These are phyloP conservation scores for Otocyon megalotis DNA, from an alignment of 2,113 vertebrate genomes.

Conservation along the genomic window DNA sequence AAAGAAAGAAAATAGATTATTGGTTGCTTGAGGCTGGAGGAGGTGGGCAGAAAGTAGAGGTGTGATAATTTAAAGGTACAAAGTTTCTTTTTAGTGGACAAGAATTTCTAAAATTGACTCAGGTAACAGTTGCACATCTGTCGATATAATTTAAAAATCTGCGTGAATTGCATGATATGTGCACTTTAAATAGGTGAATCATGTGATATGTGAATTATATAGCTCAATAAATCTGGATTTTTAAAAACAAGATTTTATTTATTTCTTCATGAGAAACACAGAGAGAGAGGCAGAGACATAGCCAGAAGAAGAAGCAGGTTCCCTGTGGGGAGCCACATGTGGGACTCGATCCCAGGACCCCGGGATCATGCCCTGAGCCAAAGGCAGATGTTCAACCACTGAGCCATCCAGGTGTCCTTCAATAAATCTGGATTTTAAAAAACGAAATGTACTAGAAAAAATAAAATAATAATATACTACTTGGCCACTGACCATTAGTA, in stretches of 20 bases:
- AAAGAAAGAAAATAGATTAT: not conserved
- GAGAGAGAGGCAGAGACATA: too few species aligned
- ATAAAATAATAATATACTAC: not conserved
- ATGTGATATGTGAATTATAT: not conserved
- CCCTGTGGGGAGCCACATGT: too few species aligned
- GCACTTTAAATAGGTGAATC: not conserved
- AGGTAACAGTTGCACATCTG: not conserved
- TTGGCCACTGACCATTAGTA: not conserved
- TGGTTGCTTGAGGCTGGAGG: not conserved
- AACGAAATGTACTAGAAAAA: not conserved
- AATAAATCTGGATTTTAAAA: conserved; percentile 1
- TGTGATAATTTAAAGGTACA: not conserved
- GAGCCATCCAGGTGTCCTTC: not conserved
- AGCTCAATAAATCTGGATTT: not conserved
- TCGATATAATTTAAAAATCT: not conserved
- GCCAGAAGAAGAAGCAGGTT: too few species aligned
- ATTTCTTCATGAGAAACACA: too few species aligned
- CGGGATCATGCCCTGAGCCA: too few species aligned
- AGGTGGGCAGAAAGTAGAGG: not conserved
- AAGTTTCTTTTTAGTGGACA: not conserved
- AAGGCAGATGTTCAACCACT: too few species aligned
- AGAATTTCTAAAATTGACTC: not conserved
- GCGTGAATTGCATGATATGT: not conserved
- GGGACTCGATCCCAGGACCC: too few species aligned
- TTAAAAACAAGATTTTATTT: not conserved